phyloP scores from a whole-genome alignment of 2,797 vertebrate species.

The Pelochelys cantorii region DNA sequence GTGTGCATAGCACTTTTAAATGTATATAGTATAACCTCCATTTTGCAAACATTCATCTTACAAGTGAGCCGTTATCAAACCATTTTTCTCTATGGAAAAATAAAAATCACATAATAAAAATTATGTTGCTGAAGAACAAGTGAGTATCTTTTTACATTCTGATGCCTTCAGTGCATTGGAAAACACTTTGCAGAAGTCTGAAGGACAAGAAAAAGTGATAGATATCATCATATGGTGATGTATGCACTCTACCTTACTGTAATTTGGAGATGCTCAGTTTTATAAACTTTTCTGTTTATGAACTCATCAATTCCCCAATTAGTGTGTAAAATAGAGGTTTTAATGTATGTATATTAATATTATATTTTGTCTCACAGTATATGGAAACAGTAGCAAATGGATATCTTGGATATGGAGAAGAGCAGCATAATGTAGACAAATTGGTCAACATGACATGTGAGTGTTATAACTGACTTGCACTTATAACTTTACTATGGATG shows the following conservation, averaged over 20 bases:
- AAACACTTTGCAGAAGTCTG: background rate
- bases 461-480: background rate
- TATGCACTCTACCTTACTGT: background rate
- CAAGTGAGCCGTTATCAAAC: background rate
- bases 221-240: background rate
- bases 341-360: background rate
- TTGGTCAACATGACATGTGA: slow-evolving; percentile 91
- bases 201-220: background rate
- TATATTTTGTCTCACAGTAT: slow-evolving; percentile 73
- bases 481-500: background rate
- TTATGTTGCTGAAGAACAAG: background rate
- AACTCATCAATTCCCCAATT: background rate
- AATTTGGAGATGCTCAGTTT: background rate
- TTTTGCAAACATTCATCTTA: background rate
- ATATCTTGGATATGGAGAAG: slow-evolving; percentile 83
- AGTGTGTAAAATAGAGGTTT: background rate
- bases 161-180: background rate
- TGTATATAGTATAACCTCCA: background rate
- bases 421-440: slow-evolving; percentile 83
- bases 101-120: background rate
- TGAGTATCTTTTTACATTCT: background rate
- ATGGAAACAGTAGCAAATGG: slow-evolving; percentile 84
- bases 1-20: background rate
- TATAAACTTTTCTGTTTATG: background rate
- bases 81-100: background rate